Percentiles rank a stretch among this genome's conserved stretches.
Evolutionary conservation across 2,797 vertebrate genomes (phyloP).

Genomic region (Sorex maritimensis): DNA sequence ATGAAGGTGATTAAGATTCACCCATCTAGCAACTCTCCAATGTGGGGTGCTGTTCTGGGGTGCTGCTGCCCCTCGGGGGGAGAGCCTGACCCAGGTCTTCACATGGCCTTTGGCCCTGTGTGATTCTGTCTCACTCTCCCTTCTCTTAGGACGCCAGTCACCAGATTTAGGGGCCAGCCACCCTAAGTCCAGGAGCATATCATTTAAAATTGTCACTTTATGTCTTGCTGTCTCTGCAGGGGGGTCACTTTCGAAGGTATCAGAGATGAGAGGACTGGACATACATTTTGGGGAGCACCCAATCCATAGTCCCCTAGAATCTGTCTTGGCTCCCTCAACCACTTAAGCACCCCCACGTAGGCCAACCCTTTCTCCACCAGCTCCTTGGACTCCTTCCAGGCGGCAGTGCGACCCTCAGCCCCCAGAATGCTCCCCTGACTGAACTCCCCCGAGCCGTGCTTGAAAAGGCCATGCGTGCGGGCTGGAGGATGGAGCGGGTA

Average conservation of each 20-base stretch:
- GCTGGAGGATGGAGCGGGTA: no score
- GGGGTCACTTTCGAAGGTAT: neutral
- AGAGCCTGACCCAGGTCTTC: neutral
- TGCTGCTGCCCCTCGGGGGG: neutral
- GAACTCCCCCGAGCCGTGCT: no score
- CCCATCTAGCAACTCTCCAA: neutral
- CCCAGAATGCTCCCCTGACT: no score
- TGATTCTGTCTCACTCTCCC: neutral
- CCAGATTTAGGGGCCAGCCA: neutral
- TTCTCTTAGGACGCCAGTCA: neutral
- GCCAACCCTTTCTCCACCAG: no score
- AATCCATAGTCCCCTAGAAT: no score
- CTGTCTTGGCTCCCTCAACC: no score
- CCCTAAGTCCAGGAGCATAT: neutral
- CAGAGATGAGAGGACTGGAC: neutral
- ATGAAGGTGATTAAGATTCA: no score
- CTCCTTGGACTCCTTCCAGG: no score
- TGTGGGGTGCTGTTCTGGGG: neutral
- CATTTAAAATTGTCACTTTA: neutral
- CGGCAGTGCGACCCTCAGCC: no score
- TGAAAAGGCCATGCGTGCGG: no score
- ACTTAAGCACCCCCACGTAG: no score
- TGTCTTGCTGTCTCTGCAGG: slow-evolving; percentile 4
- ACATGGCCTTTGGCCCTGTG: neutral
- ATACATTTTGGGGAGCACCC: neutral